These are phyloP conservation scores for Hylyphantes graminicola DNA, from an alignment of 1,140 invertebrate species.

Conservation along the genomic window DNA sequence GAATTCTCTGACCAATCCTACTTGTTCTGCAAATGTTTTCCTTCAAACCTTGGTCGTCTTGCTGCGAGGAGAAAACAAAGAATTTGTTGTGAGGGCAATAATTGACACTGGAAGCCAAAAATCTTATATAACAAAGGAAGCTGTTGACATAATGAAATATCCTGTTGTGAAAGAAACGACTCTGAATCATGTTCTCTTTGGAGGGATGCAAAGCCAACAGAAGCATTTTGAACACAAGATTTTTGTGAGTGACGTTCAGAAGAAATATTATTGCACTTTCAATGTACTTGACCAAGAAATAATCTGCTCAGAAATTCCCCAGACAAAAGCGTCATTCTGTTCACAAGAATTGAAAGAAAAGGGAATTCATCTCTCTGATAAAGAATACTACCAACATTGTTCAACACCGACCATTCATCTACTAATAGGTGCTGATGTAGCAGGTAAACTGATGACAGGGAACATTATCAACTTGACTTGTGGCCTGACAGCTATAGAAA, in stretches of 20 bases:
- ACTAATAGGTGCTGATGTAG: conserved; percentile 19
- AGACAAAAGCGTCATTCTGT: neutral
- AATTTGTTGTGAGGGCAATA: conserved; percentile 2
- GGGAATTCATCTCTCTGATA: neutral
- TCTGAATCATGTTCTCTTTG: conserved; percentile 7
- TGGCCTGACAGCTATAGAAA: conserved; percentile 25
- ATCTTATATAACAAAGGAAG: neutral
- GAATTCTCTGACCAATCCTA: neutral
- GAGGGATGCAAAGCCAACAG: neutral
- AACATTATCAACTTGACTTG: conserved; percentile 8
- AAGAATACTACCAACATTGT: neutral
- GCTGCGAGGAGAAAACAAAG: neutral
- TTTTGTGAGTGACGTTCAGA: neutral
- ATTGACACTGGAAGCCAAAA: conserved; percentile 8
- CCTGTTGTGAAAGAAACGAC: neutral
- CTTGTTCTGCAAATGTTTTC: neutral
- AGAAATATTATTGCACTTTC: conserved; percentile 19
- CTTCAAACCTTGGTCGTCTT: conserved; percentile 10
- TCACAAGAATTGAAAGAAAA: conserved; percentile 3
- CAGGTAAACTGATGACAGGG: conserved; percentile 12
- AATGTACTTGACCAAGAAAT: conserved; percentile 16
- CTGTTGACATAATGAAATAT: neutral
- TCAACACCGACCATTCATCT: neutral
- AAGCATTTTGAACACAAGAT: neutral
- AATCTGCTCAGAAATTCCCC: neutral